Evolutionary conservation across 2,113 vertebrate species (phyloP).

Genomic region (Corapipo altera): DNA sequence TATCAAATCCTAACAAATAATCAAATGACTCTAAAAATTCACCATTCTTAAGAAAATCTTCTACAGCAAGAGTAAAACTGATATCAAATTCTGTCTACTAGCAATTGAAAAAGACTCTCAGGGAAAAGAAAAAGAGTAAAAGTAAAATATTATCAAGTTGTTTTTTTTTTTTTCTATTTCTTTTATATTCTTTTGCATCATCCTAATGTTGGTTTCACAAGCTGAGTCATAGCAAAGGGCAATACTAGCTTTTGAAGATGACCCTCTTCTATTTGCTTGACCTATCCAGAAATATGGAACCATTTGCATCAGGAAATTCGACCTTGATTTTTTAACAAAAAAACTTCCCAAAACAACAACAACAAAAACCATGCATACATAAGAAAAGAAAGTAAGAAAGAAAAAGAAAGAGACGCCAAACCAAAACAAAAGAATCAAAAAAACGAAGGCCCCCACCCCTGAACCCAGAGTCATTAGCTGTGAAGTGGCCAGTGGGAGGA

Average conservation of each 20-base stretch:
- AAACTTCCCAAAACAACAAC: background rate
- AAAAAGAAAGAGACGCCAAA: background rate
- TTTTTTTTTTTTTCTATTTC: background rate
- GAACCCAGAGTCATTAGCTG: constrained; percentile 41
- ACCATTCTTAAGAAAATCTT: background rate
- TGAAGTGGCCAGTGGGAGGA: constrained; percentile 66
- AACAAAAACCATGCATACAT: background rate
- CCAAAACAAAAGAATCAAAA: background rate
- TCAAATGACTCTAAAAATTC: constrained; percentile 27
- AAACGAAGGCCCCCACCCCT: background rate
- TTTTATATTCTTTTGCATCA: background rate
- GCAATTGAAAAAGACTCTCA: background rate
- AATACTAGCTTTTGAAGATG: background rate
- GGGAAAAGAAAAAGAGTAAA: background rate
- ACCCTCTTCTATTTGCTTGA: constrained; percentile 18
- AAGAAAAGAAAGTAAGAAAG: background rate
- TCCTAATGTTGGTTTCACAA: constrained; percentile 29
- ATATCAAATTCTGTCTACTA: background rate
- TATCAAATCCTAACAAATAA: constrained; percentile 22
- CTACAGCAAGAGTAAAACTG: background rate
- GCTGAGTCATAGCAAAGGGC: constrained; percentile 19
- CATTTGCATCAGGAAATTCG: constrained; percentile 13
- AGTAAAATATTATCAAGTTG: background rate
- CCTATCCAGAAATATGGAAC: constrained; percentile 37
- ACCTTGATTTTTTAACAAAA: background rate